phyloP scores from a whole-genome alignment of 2,888 invertebrate genomes.

The Drosophila birchii region DNA sequence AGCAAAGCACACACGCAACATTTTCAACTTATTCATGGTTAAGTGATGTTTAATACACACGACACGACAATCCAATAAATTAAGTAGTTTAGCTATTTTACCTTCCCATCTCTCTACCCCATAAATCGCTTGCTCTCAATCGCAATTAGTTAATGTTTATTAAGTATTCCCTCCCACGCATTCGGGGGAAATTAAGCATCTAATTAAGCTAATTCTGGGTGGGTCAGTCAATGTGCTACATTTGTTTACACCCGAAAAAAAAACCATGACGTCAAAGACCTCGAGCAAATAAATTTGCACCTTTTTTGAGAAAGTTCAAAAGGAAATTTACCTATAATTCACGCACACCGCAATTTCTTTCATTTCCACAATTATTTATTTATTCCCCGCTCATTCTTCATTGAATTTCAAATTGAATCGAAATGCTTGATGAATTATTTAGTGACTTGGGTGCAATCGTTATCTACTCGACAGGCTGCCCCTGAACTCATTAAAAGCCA shows the following conservation, averaged over 20 bases:
- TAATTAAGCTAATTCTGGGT: conserved; percentile 41
- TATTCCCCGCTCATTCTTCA: conserved; percentile 20
- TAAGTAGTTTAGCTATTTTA: conserved; percentile 29
- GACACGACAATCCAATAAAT: conserved; percentile 64
- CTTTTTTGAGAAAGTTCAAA: conserved; percentile 13
- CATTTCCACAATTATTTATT: conserved; percentile 32
- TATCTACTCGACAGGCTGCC: conserved; percentile 24
- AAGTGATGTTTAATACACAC: conserved; percentile 65
- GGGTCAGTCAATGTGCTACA: conserved; percentile 39
- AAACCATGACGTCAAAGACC: conserved; percentile 30
- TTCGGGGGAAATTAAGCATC: conserved; percentile 7
- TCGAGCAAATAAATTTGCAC: conserved; percentile 25
- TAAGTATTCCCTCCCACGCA: conserved; percentile 7
- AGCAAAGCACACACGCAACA: conserved; percentile 46
- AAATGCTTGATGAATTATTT: conserved; percentile 39
- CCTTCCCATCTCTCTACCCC: conserved; percentile 4
- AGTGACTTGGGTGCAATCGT: conserved; percentile 29
- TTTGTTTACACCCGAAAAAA: conserved; percentile 7
- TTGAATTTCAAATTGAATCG: conserved; percentile 28
- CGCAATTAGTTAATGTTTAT: conserved; percentile 20
- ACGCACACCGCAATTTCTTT: conserved; percentile 1
- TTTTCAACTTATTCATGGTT: conserved; percentile 8
- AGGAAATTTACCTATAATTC: neutral
- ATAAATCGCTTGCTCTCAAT: conserved; percentile 5
- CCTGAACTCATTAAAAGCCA: conserved; percentile 38